A percentile compares a stretch with the other conserved stretches of the same genome.
These are phyloP conservation scores for Esperia sulphurella DNA, from an alignment of 2,888 invertebrate genomes.

Conservation along the genomic window DNA sequence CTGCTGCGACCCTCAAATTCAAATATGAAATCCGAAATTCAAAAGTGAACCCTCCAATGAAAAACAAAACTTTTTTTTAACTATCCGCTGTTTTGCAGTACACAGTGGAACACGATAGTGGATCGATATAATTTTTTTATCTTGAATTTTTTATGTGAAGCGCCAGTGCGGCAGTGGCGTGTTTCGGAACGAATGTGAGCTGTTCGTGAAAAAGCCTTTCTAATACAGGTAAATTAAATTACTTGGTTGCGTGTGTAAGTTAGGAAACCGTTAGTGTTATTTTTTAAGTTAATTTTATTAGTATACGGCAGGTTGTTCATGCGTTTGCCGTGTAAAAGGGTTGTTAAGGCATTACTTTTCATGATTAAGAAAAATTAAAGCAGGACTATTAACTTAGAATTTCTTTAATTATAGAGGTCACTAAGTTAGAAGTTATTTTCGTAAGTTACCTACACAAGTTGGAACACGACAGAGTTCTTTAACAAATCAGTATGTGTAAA, in stretches of 20 bases:
- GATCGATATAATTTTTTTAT: slow-evolving; percentile 31
- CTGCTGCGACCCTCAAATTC: slow-evolving; percentile 28
- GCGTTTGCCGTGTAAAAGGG: neutral
- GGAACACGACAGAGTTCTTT: no score
- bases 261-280: neutral
- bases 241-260: slow-evolving; percentile 16
- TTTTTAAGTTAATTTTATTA: neutral
- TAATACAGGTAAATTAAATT: slow-evolving; percentile 18
- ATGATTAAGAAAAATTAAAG: neutral
- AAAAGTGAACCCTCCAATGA: slow-evolving; percentile 30
- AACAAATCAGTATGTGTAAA: no score
- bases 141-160: slow-evolving; percentile 44
- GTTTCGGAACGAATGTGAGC: neutral
- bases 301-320: neutral
- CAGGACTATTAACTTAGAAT: no score
- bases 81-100: no score
- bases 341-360: neutral
- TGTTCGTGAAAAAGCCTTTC: neutral
- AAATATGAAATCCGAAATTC: slow-evolving; percentile 58
- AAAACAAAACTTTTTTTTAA: slow-evolving; percentile 1
- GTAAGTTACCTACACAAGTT: no score
- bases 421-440: no score
- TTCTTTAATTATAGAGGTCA: no score
- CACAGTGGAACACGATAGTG: neutral
- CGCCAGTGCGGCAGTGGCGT: slow-evolving; percentile 26